Conservation (phyloP, 2,888 invertebrate species). For the Geotrupes spiniger region DNA sequence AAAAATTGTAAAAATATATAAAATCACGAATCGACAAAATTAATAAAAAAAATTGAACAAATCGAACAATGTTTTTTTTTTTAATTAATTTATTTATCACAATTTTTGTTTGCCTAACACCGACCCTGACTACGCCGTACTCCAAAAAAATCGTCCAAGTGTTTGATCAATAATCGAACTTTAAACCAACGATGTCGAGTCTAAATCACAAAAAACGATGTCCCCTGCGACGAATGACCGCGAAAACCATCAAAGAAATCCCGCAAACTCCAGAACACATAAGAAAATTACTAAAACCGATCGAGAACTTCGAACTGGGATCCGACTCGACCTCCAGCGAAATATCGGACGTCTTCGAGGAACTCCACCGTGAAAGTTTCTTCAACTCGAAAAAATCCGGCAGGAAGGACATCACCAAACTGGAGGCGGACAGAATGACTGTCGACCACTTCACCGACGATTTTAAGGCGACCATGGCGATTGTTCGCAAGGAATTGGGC, state of each 20-base stretch:
- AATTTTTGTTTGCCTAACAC: too few species aligned
- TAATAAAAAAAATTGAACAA: too few species aligned
- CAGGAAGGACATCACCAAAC: slow-evolving; percentile 32
- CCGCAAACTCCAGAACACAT: slow-evolving; percentile 26
- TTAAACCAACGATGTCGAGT: too few species aligned
- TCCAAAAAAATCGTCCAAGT: too few species aligned
- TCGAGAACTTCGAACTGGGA: slow-evolving; percentile 29
- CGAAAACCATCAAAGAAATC: neutral
- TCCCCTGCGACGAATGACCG: slow-evolving; percentile 6
- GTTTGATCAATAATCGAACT: too few species aligned
- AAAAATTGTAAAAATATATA: too few species aligned
- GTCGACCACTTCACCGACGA: slow-evolving; percentile 37
- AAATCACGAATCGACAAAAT: too few species aligned
- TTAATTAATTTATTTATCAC: too few species aligned
- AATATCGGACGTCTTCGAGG: slow-evolving; percentile 36
- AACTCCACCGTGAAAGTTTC: slow-evolving; percentile 34
- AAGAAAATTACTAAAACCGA: slow-evolving; percentile 29
- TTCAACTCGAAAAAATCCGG: slow-evolving; percentile 12
- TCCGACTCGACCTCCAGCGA: slow-evolving; percentile 31
- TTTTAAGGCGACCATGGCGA: slow-evolving; percentile 35
- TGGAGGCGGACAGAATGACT: slow-evolving; percentile 36
- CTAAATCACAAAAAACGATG: too few species aligned
- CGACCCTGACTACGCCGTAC: too few species aligned
- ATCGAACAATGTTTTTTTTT: too few species aligned
- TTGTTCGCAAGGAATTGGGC: slow-evolving; percentile 28